Percentiles rank a stretch among this genome's conserved stretches.
Conservation (phyloP, 1,140 invertebrate species). For the Drosophila parabipectinata region DNA sequence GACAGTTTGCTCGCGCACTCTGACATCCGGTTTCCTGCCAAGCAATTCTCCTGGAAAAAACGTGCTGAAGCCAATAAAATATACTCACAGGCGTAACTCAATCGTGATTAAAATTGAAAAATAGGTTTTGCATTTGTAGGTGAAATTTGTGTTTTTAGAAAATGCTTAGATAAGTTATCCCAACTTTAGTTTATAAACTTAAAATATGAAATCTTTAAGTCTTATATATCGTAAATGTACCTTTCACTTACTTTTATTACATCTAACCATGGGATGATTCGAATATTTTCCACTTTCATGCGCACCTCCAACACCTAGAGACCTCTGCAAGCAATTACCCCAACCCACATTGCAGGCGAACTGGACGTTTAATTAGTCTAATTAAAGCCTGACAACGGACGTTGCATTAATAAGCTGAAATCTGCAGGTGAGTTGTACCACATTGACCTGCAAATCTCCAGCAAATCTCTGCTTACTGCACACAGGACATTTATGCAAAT, state of each 20-base stretch:
- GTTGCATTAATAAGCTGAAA: slow-evolving; percentile 69
- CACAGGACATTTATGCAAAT: slow-evolving; percentile 61
- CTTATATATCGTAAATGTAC: too few species aligned
- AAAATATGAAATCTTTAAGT: too few species aligned
- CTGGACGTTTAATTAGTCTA: slow-evolving; percentile 67
- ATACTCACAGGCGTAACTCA: background rate
- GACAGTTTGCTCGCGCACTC: slow-evolving; percentile 52
- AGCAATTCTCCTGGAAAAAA: background rate
- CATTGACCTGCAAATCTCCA: slow-evolving; percentile 28
- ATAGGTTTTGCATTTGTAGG: background rate
- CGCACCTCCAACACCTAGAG: slow-evolving; percentile 8
- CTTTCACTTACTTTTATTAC: background rate
- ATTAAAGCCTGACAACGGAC: slow-evolving; percentile 57
- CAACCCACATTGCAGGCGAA: slow-evolving; percentile 13
- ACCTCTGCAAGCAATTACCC: slow-evolving; percentile 18
- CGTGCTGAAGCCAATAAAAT: background rate
- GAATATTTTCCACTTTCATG: slow-evolving; percentile 33
- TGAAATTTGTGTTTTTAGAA: background rate
- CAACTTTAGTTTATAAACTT: too few species aligned
- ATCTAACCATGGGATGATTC: slow-evolving; percentile 2
- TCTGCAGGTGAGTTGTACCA: slow-evolving; percentile 17
- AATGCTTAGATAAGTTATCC: too few species aligned
- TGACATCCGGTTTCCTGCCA: slow-evolving; percentile 33
- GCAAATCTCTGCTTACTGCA: slow-evolving; percentile 10
- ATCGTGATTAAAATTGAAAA: background rate